Conservation (phyloP, 2,113 vertebrate species). For the Kryptolebias marmoratus region DNA sequence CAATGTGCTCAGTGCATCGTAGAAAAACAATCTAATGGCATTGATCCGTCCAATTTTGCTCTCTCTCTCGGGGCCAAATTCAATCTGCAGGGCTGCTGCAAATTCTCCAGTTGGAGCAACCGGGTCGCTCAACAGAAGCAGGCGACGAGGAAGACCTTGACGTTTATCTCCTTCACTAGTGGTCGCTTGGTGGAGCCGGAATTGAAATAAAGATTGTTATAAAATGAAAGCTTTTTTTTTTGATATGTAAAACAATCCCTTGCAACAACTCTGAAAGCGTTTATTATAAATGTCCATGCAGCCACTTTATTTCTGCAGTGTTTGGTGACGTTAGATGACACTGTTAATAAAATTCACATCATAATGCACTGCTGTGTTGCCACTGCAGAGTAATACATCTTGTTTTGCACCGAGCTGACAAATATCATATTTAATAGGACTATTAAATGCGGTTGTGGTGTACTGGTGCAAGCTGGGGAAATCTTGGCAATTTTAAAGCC, state of each 20-base stretch:
- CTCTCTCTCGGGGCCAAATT: slow-evolving; percentile 54
- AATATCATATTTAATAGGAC: too few relatives aligned
- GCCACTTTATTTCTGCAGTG: not conserved
- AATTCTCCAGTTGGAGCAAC: slow-evolving; percentile 47
- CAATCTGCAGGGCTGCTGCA: slow-evolving; percentile 32
- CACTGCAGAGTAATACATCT: not conserved
- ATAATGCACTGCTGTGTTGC: not conserved
- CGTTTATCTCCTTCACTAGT: slow-evolving; percentile 27
- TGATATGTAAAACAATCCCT: not conserved
- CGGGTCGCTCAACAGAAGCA: slow-evolving; percentile 24
- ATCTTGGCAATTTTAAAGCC: too few relatives aligned
- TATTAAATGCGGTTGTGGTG: too few relatives aligned
- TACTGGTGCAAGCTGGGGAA: too few relatives aligned
- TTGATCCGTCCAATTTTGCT: slow-evolving; percentile 57
- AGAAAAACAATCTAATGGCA: slow-evolving; percentile 64
- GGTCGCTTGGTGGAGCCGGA: slow-evolving; percentile 23
- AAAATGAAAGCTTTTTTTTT: too few relatives aligned
- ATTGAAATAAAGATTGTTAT: not conserved
- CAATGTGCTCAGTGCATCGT: slow-evolving; percentile 40
- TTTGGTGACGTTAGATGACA: slow-evolving; percentile 2
- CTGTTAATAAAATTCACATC: slow-evolving; percentile 10
- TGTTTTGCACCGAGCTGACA: not conserved
- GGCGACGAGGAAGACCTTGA: slow-evolving; percentile 10
- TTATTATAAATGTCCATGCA: not conserved
- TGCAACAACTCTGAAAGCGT: not conserved